phyloP scores from a whole-genome alignment of 2,113 vertebrate genomes.

The Thamnophis sirtalis region DNA sequence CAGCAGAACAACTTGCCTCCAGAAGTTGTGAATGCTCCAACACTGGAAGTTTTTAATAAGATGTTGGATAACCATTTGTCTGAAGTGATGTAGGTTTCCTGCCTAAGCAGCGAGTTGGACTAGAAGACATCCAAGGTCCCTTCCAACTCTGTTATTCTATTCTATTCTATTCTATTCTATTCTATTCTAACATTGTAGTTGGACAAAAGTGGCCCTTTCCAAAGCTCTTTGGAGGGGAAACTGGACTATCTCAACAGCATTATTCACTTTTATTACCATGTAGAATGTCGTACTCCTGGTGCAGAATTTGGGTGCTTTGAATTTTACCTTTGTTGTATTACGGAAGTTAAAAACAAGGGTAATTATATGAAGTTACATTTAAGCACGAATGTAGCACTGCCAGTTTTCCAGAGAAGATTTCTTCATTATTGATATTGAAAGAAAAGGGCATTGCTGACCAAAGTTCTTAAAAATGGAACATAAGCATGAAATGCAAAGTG shows the following conservation, averaged over 20 bases:
- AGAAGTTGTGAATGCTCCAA: too few species aligned
- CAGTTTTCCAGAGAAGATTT: background rate
- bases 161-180: too few species aligned
- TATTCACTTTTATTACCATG: background rate
- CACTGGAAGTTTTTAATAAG: too few species aligned
- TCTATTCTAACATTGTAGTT: background rate
- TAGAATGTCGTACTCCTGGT: background rate
- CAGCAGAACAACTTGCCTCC: too few species aligned
- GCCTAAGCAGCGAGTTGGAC: too few species aligned
- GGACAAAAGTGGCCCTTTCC: background rate
- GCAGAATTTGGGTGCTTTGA: background rate
- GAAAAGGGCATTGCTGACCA: slow-evolving; percentile 42
- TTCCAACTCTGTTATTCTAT: too few species aligned
- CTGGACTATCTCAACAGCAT: background rate
- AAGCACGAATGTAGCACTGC: slow-evolving; percentile 24
- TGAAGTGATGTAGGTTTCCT: too few species aligned
- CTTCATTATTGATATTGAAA: slow-evolving; percentile 42
- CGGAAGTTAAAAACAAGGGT: slow-evolving; percentile 17
- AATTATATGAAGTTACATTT: background rate
- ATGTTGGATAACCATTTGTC: too few species aligned
- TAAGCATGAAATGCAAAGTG: slow-evolving; percentile 21
- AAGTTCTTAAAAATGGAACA: slow-evolving; percentile 24
- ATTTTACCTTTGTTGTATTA: slow-evolving; percentile 11
- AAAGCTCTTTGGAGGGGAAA: background rate
- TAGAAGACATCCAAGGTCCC: too few species aligned